Base-by-base conservation (phyloP, 2,797 vertebrate species). In the Acestrorhynchus altus region DNA sequence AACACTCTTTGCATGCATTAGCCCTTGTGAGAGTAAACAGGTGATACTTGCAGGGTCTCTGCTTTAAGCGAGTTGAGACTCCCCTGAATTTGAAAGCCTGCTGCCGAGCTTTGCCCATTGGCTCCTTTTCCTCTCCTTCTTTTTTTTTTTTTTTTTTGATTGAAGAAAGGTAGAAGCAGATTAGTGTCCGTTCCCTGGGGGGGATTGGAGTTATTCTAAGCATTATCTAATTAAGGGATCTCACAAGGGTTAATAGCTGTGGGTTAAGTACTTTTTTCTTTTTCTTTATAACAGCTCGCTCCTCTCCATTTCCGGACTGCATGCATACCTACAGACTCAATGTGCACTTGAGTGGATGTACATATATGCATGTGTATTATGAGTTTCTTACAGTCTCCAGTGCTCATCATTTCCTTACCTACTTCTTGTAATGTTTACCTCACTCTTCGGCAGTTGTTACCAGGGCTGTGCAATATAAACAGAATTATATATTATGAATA, bases 241-340 rank as follows among this genome's bases (percentile, higher is more conserved):
- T 84, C 82, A 85, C 79, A 79, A 85, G 87, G 88, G 89, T 91
- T 90, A 87, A 87, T 70, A 86, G 83, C 85, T 82, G 76, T 84
- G 78, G 88, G 84, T 79, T 72, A 61, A 78, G 31, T 72, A 42
- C 51, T 52, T 52, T 52, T 20, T 20, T 51, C 8, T n/a, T 49
- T 85, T 67, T 18, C 18, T 22, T 10, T n/a, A 68, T 26, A 72
- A 69, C 11, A 47, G 57, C 44, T 47, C 26, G 52, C 63, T 31
- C 47, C 15, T 49, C 16, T 13, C 15, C 73, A 68, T 72, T 68
- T 46, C 18, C 20, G 35, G 57, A 57, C 69, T 80, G 54, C 68
- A 64, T 74, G 73, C 61, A 72, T 69, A 22, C 44, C 31, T 76
- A 13, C 20, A 51, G 18, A 57, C 73, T 57, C 16, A 77, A 22